Base-by-base conservation (phyloP, 2,888 invertebrate genomes). In the Chymomyza fuscimana region DNA sequence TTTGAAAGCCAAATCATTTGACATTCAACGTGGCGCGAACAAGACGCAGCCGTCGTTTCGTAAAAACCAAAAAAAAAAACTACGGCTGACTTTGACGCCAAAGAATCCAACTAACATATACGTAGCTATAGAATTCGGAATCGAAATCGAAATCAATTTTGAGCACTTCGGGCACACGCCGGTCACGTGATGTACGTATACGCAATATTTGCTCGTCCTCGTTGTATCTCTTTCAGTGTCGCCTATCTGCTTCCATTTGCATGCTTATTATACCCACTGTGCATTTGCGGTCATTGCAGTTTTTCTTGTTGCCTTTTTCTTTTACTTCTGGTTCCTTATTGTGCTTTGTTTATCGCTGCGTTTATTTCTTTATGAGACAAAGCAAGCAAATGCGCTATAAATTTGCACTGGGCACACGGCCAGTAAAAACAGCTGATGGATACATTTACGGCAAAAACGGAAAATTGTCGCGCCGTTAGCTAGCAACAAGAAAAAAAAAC, bases 1-100 rank as follows among this genome's bases (percentile, higher is more conserved):
- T 76, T 74, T 79, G 76, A 69, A 72, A 74, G 70, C 77, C 83
- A 82, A 79, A 80, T 78, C 86, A 87, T 85, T 83, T 87, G 86
- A 82, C 86, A 85, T 82, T 87, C 86, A 74, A 22, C 58, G 58
- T 25, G 72, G 32, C 71, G 72, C 73, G 67, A n/a, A 54, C 76
- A 60, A 66, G 63, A 66, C 65, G 58, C 68, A 68, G 66, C 72
- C 74, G 72, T 70, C 65, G 70, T 68, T 71, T 63, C 79, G 74
- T 67, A 68, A 65, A 58, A n/a, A 32, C 32, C 32, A 62, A 68
- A 75, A 73, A 76, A 73, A 64, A 58, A 70, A 54, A 63, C 61
- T 71, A 63, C 73, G 32, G 32, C 22, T 68, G 73, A 77, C 67
- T 60, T 32, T 25, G 58, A 64, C 68, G 71, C 16, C 6, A 64